A percentile compares a stretch with the other conserved stretches of the same genome.
phyloP scores from a whole-genome alignment of 2,888 invertebrate species.

The Cephalotes varians region DNA sequence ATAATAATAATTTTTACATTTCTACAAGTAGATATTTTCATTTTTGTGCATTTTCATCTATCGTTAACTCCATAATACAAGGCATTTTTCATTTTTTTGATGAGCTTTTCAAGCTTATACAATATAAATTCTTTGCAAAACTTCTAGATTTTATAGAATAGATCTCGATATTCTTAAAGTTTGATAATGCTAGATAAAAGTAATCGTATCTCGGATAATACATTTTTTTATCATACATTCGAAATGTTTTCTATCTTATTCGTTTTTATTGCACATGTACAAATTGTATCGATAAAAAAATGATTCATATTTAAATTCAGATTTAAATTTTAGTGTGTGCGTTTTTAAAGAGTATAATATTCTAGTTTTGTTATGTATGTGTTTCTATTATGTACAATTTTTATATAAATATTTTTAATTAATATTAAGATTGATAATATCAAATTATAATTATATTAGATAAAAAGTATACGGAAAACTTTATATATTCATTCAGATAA shows the following conservation, averaged over 20 bases:
- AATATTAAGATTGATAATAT: neutral
- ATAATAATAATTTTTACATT: constrained; percentile 27
- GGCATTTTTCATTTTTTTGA: neutral
- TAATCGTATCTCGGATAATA: neutral
- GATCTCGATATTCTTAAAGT: neutral
- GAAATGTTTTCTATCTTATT: neutral
- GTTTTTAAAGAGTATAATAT: neutral
- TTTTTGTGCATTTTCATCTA: neutral
- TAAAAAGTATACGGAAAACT: neutral
- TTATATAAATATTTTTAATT: neutral
- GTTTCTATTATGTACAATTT: neutral
- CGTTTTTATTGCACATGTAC: neutral
- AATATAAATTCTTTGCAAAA: constrained; percentile 5
- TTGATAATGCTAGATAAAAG: neutral
- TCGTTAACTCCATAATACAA: neutral
- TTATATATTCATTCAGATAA: neutral
- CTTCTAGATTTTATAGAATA: too few species aligned
- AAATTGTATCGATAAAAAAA: neutral
- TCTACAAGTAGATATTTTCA: neutral
- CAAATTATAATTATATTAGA: neutral
- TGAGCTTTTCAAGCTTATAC: too few species aligned
- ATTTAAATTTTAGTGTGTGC: neutral
- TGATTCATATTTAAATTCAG: neutral
- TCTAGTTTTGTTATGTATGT: neutral
- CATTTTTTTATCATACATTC: neutral